Evolutionary conservation across 1,140 invertebrate genomes (phyloP), one percentile per base, ranked within the genome.

Genomic region (Odontomachus brunneus): DNA sequence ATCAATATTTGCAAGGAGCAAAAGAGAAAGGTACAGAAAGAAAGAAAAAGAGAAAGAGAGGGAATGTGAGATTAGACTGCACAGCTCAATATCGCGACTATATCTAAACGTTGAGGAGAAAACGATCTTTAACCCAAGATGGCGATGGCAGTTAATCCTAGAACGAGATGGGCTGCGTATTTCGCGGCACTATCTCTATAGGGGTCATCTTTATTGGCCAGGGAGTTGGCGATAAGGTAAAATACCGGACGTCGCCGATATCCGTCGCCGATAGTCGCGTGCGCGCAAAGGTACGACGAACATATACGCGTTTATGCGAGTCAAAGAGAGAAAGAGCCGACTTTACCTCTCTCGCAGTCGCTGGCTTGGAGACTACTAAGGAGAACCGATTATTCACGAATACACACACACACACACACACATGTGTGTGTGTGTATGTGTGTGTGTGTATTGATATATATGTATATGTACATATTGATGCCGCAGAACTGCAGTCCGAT

Each of bases 201-300:
- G 83, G 82, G 86, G 86, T 91, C 89, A 89, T 91, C 89, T 91
- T 92, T 92, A 92, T 90, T 92, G 90, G 91, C 74, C 87, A 90
- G 87, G 76, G 87, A 85, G 78, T 89, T 87, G 84, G 74, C 84
- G 89, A 92, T 91, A 91, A 92, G 90, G 85, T 89, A 82, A 92
- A 92, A 91, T 92, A 89, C 83, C 85, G 85, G 82, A 86, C 84
- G 72, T 86, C 66, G 76, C 83, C 48, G 88, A 91, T 90, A 83
- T 90, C 82, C 57, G 72, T 84, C 84, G 69, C 38, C 84, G 86
- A 91, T 91, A 90, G 86, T 81, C 66, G 72, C 66, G 69, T 48
- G 71, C 55, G 15, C 3, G 78, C 51, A 55, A 78, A 63, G 55
- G 24, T 60, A 60, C 63, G 49, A 87, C 44, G 14, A 49, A 1